Base-by-base conservation (phyloP, 2,888 invertebrate species). In the Timema podura region DNA sequence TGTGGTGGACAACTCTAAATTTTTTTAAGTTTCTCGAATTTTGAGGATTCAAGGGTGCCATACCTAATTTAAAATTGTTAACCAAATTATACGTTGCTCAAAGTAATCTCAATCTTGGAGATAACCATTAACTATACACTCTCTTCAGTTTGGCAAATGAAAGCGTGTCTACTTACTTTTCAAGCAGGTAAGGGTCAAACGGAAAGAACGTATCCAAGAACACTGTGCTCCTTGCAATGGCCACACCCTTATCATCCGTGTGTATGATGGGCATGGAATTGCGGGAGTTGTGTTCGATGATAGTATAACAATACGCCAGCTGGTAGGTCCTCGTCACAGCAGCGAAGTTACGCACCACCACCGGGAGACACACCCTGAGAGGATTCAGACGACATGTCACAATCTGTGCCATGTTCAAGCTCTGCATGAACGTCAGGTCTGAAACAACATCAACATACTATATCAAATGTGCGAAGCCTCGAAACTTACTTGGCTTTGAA, bases 301-400 rank as follows among this genome's bases (percentile, higher is more conserved):
- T 88, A 0, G 94, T 88, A 79, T 95, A 93, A 81, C 97, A 97
- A 82, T 96, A 97, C 0, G 92, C 95, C 68, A 98, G 84, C 79
- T 97, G 96, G 80, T 95, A 92, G 10, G 89, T 86, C 67, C 92
- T 86, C 0, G 93, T 91, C 1, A 94, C 88, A 0, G 91, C 88
- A 0, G 94, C 90, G 81, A 96, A 95, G 30, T 90, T 90, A 73
- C 90, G 88, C 0, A 90, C 89, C 15, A 95, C 89, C 1, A 89
- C 88, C 0, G 89, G 86, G 54, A 90, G 86, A 79, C 96, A 96
- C 1, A 91, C 88, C 68, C 90, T 86, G 30, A 98, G 83, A 0
- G 98, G 98, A 82, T 98, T 98, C 72, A 98, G 84, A 48, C 88
- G 85, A 76, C 92, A 91, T 0, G 92, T 92, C 2, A 97, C 91